Evolutionary conservation across 2,797 vertebrate genomes (phyloP), one percentile per base, ranked within the genome.

Genomic region (Rhinichthys osculus): DNA sequence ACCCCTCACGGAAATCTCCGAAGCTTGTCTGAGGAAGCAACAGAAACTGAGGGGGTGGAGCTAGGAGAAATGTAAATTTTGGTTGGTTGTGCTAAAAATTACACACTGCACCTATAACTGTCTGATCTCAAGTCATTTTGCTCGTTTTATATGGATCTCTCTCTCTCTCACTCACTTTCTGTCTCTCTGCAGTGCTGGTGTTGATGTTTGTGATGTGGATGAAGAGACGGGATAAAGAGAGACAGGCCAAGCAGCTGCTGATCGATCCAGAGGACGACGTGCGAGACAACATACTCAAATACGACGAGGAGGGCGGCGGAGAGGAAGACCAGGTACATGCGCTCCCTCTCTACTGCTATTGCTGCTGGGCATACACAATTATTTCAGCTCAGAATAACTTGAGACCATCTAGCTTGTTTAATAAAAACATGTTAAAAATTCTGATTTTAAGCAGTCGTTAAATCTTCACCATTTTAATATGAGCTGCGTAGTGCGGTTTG

Each of bases 181-280:
- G 35, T 71, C 27, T 69, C 23, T 69, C 13, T 85, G 1, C 86
- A 97, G 97, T 97, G 89, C 89, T 97, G 30, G 97, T 97, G 88
- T 89, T 97, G 86, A 95, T 97, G 95, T 97, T 97, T 0, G 96
- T 97, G 90, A 96, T 97, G 9, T 97, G 96, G 96, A 97, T 97
- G 96, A 97, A 97, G 85, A 96, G 97, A 13, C 94, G 97, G 62
- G 97, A 97, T 91, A 97, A 97, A 85, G 97, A 97, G 52, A 95
- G 97, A 27, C 97, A 97, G 90, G 97, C 96, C 86, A 97, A 97
- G 91, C 97, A 97, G 90, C 95, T 97, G 87, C 90, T 97, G 87
- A 97, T 97, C 73, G 96, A 97, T 89, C 97, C 97, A 0, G 97
- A 97, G 91, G 97, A 97, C 86, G 97, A 97, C 57, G 97, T 97